A percentile compares a stretch with the other conserved stretches of the same genome.
phyloP scores from a whole-genome alignment of 1,140 invertebrate genomes.

The Drosophila nasuta region DNA sequence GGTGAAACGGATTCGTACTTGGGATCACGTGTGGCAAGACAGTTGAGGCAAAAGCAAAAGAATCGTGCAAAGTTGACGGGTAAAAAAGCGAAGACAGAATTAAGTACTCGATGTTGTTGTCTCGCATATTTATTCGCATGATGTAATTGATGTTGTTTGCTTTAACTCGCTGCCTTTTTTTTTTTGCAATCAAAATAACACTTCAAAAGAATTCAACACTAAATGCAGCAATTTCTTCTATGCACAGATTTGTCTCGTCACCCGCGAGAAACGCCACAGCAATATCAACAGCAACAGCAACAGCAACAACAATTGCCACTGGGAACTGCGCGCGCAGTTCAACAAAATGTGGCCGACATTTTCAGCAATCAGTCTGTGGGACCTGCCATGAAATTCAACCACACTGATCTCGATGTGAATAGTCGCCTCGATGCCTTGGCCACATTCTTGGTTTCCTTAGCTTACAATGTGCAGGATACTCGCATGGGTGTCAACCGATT shows the following conservation, averaged over 20 bases:
- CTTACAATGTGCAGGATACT: slow-evolving; percentile 38
- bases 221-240: background rate
- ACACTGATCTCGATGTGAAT: slow-evolving; percentile 23
- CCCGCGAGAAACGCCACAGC: slow-evolving; percentile 23
- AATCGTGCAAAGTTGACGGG: slow-evolving; percentile 61
- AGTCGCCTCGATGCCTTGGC: slow-evolving; percentile 61
- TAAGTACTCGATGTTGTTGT: slow-evolving; percentile 7
- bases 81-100: slow-evolving; percentile 28
- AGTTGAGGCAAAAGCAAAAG: slow-evolving; percentile 55
- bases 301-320: background rate
- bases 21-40: slow-evolving; percentile 47
- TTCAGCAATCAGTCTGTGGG: background rate
- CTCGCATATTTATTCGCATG: background rate
- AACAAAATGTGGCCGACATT: background rate
- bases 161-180: background rate
- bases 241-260: slow-evolving; percentile 50
- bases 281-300: background rate
- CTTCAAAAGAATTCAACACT: background rate
- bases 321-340: background rate
- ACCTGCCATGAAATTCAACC: background rate
- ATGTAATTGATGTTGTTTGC: slow-evolving; percentile 2
- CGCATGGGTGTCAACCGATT: slow-evolving; percentile 44
- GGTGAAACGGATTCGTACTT: slow-evolving; percentile 67
- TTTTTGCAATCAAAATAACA: background rate
- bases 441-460: slow-evolving; percentile 64